Percentiles rank a stretch among this genome's conserved stretches.
Conservation (phyloP, 2,797 vertebrate species). For the Myotis myotis region DNA sequence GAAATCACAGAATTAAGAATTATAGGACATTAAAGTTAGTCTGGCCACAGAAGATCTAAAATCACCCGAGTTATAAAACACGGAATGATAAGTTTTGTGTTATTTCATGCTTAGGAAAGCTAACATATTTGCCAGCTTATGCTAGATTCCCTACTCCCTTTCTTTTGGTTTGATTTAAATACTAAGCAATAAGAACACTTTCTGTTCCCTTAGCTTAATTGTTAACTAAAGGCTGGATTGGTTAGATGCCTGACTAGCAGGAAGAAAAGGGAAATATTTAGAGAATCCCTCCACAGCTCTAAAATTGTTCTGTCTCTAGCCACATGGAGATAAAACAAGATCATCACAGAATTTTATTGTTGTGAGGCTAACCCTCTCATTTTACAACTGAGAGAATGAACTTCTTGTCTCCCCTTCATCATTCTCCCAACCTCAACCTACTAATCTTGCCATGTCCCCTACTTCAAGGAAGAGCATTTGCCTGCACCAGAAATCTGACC, state of each 20-base stretch:
- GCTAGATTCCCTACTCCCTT: not conserved
- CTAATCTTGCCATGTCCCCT: not conserved
- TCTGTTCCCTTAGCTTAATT: slow-evolving; percentile 9
- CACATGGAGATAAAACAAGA: slow-evolving; percentile 6
- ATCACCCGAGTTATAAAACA: slow-evolving; percentile 46
- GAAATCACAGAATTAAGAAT: slow-evolving; percentile 67
- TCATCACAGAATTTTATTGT: not conserved
- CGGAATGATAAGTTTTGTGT: slow-evolving; percentile 49
- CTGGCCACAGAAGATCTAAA: slow-evolving; percentile 56
- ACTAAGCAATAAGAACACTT: not conserved
- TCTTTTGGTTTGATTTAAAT: slow-evolving; percentile 11
- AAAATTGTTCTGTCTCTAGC: not conserved
- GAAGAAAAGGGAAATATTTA: not conserved
- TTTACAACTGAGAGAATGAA: not conserved
- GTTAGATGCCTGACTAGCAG: not conserved
- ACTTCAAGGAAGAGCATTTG: not conserved
- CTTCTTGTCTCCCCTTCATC: not conserved
- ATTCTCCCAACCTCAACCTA: not conserved
- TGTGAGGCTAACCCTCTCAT: not conserved
- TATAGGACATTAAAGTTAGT: slow-evolving; percentile 63
- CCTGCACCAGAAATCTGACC: not conserved
- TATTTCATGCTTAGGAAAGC: slow-evolving; percentile 44
- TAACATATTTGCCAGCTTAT: slow-evolving; percentile 17
- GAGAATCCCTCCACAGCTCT: not conserved
- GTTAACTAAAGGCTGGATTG: slow-evolving; percentile 33